Evolutionary conservation across 2,888 invertebrate species (phyloP), one percentile per base, ranked within the genome.

Genomic region (Cosmorhoe ocellata): DNA sequence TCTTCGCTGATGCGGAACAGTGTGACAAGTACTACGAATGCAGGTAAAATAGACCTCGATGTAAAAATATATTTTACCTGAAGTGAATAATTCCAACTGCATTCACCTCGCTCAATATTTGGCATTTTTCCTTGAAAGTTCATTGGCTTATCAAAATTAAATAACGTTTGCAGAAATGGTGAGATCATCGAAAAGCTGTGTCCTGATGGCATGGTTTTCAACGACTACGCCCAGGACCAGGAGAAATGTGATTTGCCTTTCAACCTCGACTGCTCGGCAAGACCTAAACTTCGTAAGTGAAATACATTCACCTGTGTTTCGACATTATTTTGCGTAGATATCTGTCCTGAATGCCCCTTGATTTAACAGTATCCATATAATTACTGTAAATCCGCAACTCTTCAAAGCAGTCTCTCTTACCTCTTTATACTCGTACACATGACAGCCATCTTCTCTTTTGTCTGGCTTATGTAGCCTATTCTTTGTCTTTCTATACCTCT

Each of bases 21-120:
- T 97, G 97, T 74, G 97, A 97, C 86, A 96, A 96, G 81, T 97
- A 96, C 74, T 94, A 96, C 79, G 94, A 94, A 56, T 97, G 97
- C 85, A 89, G 91, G 92, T 92, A 47, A 5, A n/a, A n/a, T n/a
- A n/a, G n/a, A n/a, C n/a, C n/a, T n/a, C n/a, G n/a, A n/a, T n/a
- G n/a, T n/a, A n/a, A n/a, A n/a, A n/a, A n/a, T n/a, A n/a, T n/a
- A n/a, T n/a, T 18, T 18, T 18, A 18, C 18, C 4, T 18, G 18
- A n/a, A n/a, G n/a, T n/a, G n/a, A n/a, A n/a, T n/a, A n/a, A n/a
- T n/a, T n/a, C n/a, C n/a, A 32, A 32, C 31, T 34, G 24, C 40
- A 34, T 33, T 6, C 18, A 18, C 2, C 18, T n/a, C n/a, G n/a
- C n/a, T n/a, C n/a, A n/a, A 32, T 8, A 37, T 36, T 14, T 34